phyloP scores from a whole-genome alignment of 2,888 invertebrate genomes.

The Elegia similella region DNA sequence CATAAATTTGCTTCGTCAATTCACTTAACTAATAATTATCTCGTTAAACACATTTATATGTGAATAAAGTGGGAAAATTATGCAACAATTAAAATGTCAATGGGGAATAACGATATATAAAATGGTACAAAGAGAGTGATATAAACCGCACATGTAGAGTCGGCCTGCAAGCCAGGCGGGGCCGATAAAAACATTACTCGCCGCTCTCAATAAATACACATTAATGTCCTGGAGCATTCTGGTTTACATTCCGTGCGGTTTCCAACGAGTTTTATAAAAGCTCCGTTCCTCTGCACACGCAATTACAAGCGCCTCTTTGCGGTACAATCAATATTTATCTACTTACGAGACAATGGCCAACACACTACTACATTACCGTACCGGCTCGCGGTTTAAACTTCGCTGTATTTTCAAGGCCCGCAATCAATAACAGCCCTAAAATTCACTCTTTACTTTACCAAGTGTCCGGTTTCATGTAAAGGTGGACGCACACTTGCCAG shows the following conservation, averaged over 20 bases:
- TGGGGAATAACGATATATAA: constrained; percentile 37
- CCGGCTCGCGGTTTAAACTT: constrained; percentile 32
- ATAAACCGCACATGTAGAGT: constrained; percentile 43
- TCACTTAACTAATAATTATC: constrained; percentile 26
- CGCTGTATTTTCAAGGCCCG: constrained; percentile 37
- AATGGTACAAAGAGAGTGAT: constrained; percentile 36
- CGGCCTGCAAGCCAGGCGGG: constrained; percentile 44
- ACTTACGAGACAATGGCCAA: constrained; percentile 60
- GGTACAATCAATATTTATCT: constrained; percentile 73
- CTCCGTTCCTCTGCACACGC: constrained; percentile 74
- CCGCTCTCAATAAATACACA: constrained; percentile 80
- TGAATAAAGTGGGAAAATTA: constrained; percentile 39
- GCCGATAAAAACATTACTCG: constrained; percentile 79
- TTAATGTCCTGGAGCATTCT: constrained; percentile 77
- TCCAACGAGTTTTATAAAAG: constrained; percentile 79
- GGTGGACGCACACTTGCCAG: constrained; percentile 41
- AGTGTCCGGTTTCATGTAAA: constrained; percentile 43
- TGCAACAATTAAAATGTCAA: constrained; percentile 40
- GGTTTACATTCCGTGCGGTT: constrained; percentile 80
- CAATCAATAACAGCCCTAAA: constrained; percentile 44
- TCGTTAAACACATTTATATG: constrained; percentile 31
- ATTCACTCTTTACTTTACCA: constrained; percentile 37
- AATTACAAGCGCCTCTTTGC: constrained; percentile 77
- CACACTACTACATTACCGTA: constrained; percentile 58
- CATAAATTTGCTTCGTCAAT: constrained; percentile 21